Evolutionary conservation across 2,888 invertebrate species (phyloP), one percentile per base, ranked within the genome.

Genomic region (Agrochola lychnidis): DNA sequence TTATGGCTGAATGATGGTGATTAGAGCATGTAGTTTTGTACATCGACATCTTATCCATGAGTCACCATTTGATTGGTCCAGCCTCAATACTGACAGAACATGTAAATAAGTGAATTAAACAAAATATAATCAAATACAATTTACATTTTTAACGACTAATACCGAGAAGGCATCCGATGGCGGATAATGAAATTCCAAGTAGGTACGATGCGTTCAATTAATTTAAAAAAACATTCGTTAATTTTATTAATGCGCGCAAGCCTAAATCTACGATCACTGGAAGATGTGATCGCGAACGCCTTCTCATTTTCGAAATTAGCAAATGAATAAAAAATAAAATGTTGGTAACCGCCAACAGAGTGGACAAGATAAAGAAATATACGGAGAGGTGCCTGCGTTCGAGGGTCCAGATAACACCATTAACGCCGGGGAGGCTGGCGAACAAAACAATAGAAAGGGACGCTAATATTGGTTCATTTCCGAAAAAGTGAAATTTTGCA

Each of bases 291-390:
- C 96, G 92, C 92, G 91, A 90, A 92, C 92, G 93, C 94, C 96
- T 95, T 95, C 96, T 96, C 95, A 96, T 96, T 96, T 96, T 96
- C 96, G 92, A 96, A 96, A 96, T 96, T 96, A 96, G 96, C 96
- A 96, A 96, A 96, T 94, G 95, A 94, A 94, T 93, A 94, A 94
- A 96, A 93, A 95, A 95, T 92, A 91, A 93, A 94, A 91, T 91
- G 89, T 89, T 90, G 89, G 86, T 88, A 95, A 95, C 94, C 95
- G 94, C 95, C 94, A 95, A 93, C 95, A 93, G 94, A 94, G 95
- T 90, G 93, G 94, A 95, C 96, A 96, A 96, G 96, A 96, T 96
- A 96, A 96, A 96, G 95, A 96, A 96, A 96, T 96, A 96, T 96
- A 96, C 95, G 93, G 91, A 95, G 96, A 96, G 96, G 96, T 96